These are phyloP conservation scores for Dascillus cervinus DNA, from an alignment of 2,888 invertebrate genomes.

Conservation along the genomic window DNA sequence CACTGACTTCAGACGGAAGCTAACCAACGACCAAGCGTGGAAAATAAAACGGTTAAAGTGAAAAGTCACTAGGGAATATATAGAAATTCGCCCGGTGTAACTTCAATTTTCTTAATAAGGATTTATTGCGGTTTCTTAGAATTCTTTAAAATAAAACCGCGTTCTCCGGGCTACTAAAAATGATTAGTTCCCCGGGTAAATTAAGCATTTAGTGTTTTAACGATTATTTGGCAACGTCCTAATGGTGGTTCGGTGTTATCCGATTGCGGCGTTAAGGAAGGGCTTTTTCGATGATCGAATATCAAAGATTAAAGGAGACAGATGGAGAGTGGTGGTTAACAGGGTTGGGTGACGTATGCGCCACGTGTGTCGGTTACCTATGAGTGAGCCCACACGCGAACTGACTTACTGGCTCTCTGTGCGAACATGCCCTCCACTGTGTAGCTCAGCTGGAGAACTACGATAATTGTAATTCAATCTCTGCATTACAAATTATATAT, in stretches of 20 bases:
- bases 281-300: slow-evolving; percentile 26
- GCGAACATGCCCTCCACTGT: slow-evolving; percentile 1
- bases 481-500: slow-evolving; percentile 1
- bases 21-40: neutral
- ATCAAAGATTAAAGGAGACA: slow-evolving; percentile 32
- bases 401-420: slow-evolving; percentile 12
- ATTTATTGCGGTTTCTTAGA: no score
- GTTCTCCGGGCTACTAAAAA: no score
- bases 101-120: no score
- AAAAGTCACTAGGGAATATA: slow-evolving; percentile 9
- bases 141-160: no score
- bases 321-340: slow-evolving; percentile 21
- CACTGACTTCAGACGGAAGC: slow-evolving; percentile 10
- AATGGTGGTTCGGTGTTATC: slow-evolving; percentile 32
- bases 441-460: slow-evolving; percentile 8
- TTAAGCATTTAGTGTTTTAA: no score
- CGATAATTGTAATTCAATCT: slow-evolving; percentile 3
- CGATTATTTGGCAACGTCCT: slow-evolving; percentile 17
- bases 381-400: slow-evolving; percentile 22
- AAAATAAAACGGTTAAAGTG: slow-evolving; percentile 11
- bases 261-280: no score
- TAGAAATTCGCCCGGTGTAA: slow-evolving; percentile 9
- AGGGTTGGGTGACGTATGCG: slow-evolving; percentile 19
- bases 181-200: no score
- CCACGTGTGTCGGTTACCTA: slow-evolving; percentile 22